Base-by-base conservation (phyloP, 2,113 vertebrate genomes). In the Mus pahari region DNA sequence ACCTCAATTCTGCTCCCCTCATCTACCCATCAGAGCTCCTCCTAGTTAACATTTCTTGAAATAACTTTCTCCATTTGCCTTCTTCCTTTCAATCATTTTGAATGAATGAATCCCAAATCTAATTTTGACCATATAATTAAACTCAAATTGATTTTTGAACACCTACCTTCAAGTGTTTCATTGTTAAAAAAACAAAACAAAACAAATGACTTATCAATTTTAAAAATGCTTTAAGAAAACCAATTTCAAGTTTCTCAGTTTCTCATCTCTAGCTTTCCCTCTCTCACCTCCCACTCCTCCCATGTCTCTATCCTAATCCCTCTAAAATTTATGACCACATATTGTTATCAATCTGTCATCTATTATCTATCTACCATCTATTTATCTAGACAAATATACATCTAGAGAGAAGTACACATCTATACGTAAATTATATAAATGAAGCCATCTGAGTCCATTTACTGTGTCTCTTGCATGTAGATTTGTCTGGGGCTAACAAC, bases 71-170 rank as follows among this genome's bases (percentile, higher is more conserved):
- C 60, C n/a, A 50, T 68, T 9, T 1, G 26, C 36, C 86, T 19
- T 91, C 24, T 73, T 92, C 26, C 22, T 77, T 90, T 12, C 53
- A 86, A 13, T 91, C 10, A 82, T 11, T 66, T 10, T 42, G 16
- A 91, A 82, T 84, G 36, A 92, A 81, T 36, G 82, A 60, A 53
- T 50, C 28, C 60, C 64, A 53, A 39, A 4, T 70, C 36, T 75
- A 58, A 36, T 31, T 91, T 81, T n/a, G 28, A 13, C 84, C 2
- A 20, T 48, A 42, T 33, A 87, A 26, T 92, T 87, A 70, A 28
- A 66, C 28, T 92, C 48, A 86, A 82, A 78, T 82, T 75, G 93
- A 89, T 10, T 77, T 92, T 90, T 28, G 71, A 74, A 74, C 45
- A 50, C 45, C 1, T 74, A 84, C 48, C 36, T 3, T 31, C 62